A percentile compares a stretch with the other conserved stretches of the same genome.
Evolutionary conservation across 1,140 invertebrate genomes (phyloP).

Genomic region (Lasioglossum baleicum): DNA sequence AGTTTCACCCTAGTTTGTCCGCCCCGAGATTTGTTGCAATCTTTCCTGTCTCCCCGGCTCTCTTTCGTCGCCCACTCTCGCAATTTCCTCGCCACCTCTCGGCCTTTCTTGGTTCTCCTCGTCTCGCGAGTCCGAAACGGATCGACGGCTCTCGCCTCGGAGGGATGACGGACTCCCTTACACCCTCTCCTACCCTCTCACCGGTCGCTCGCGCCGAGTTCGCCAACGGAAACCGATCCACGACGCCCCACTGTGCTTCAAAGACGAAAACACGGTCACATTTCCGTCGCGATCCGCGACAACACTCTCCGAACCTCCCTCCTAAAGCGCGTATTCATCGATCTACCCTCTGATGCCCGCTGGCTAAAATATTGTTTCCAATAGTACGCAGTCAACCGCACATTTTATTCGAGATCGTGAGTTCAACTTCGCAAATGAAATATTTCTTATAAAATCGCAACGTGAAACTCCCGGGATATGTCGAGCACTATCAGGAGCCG

Average conservation of each 20-base stretch:
- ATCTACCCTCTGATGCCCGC: neutral
- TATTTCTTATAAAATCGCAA: no score
- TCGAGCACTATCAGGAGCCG: no score
- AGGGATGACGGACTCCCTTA: no score
- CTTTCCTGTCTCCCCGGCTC: constrained; percentile 12
- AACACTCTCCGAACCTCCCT: neutral
- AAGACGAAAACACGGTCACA: neutral
- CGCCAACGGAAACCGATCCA: neutral
- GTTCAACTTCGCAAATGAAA: no score
- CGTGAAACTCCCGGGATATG: no score
- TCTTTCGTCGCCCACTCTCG: neutral
- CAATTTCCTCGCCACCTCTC: neutral
- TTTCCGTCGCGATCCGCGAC: no score
- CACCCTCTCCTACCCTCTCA: no score
- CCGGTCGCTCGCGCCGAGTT: neutral
- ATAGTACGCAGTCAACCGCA: no score
- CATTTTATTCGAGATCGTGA: no score
- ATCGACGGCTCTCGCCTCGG: no score
- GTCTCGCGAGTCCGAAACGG: neutral
- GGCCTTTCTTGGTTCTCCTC: no score
- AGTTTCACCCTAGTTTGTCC: constrained; percentile 26
- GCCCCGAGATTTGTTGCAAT: constrained; percentile 27
- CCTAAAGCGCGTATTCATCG: neutral
- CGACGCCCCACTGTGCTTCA: neutral
- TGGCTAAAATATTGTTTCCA: no score